These are phyloP conservation scores for Acleris laterana DNA, from an alignment of 2,888 invertebrate genomes.

Conservation along the genomic window DNA sequence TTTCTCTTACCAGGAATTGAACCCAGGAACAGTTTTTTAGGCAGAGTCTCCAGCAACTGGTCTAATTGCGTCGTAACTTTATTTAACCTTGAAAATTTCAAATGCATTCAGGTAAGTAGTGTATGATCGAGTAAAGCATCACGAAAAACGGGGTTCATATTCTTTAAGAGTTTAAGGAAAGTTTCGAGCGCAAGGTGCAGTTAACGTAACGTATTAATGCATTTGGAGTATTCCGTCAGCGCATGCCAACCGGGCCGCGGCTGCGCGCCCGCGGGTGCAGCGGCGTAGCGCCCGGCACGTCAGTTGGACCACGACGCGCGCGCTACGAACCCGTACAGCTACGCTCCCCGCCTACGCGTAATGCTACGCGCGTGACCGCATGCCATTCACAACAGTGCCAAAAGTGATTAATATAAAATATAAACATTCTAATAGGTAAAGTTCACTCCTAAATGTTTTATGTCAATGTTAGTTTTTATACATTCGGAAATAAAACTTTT, in stretches of 20 bases:
- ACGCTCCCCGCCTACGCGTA: constrained; percentile 47
- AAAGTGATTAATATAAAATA: constrained; percentile 76
- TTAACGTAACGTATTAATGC: constrained; percentile 20
- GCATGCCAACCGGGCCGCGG: constrained; percentile 54
- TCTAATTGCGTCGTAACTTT: too few relatives aligned
- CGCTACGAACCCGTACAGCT: constrained; percentile 44
- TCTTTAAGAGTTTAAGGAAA: constrained; percentile 1
- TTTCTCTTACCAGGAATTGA: too few relatives aligned
- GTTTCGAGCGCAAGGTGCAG: constrained; percentile 25
- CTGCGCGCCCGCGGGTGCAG: constrained; percentile 70
- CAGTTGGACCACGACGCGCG: constrained; percentile 62
- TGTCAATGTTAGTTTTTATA: constrained; percentile 56
- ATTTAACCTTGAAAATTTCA: too few relatives aligned
- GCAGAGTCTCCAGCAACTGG: too few relatives aligned
- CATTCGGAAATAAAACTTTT: constrained; percentile 55
- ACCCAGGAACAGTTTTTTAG: too few relatives aligned
- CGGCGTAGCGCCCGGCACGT: constrained; percentile 51
- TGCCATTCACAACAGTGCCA: constrained; percentile 67
- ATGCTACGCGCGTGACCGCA: constrained; percentile 72
- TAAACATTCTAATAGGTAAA: constrained; percentile 73
- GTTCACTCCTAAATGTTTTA: constrained; percentile 57
- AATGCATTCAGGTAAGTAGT: too few relatives aligned
- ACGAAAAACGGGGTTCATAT: too few relatives aligned
- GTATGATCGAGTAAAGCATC: too few relatives aligned
- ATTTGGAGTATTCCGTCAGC: constrained; percentile 17